Evolutionary conservation across 64 coral and sea anemone species (phyloP).

Genomic region (Actinia tenebrosa): DNA sequence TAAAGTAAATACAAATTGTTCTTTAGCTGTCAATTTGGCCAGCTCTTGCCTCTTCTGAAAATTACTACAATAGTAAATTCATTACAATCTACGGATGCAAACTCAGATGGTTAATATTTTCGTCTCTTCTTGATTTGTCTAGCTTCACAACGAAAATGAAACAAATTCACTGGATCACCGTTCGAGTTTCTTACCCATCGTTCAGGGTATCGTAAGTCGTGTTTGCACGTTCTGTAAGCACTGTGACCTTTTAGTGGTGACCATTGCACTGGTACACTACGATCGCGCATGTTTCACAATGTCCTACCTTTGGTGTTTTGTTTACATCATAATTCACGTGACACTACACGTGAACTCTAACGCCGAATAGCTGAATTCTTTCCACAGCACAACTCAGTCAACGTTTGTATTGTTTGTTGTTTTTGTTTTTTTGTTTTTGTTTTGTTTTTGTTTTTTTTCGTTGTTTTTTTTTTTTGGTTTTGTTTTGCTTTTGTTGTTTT

Average conservation of each 20-base stretch:
- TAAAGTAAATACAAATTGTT: conserved; percentile 38
- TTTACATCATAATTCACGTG: conserved; percentile 38
- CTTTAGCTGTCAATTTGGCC: conserved; percentile 32
- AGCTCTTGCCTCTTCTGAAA: conserved; percentile 27
- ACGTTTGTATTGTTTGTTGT: too few relatives aligned
- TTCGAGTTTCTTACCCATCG: conserved; percentile 48
- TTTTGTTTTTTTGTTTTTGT: too few relatives aligned
- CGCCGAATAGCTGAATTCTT: conserved; percentile 15
- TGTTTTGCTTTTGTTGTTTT: too few relatives aligned
- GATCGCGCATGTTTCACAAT: neutral
- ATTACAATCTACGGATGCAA: conserved; percentile 14
- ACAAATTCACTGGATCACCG: conserved; percentile 42
- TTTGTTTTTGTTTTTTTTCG: too few relatives aligned
- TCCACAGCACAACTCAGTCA: too few relatives aligned
- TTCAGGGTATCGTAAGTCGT: conserved; percentile 50
- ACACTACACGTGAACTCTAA: neutral
- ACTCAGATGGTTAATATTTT: too few relatives aligned
- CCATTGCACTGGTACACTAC: conserved; percentile 10
- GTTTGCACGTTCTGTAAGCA: conserved; percentile 66
- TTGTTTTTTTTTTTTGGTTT: too few relatives aligned
- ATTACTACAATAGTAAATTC: conserved; percentile 44
- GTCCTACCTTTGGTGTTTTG: conserved; percentile 25
- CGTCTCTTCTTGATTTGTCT: conserved; percentile 28
- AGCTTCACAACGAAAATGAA: conserved; percentile 24
- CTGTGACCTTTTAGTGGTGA: conserved; percentile 42